phyloP scores from a whole-genome alignment of 1,140 invertebrate genomes.

The Andrena cerasifolii region DNA sequence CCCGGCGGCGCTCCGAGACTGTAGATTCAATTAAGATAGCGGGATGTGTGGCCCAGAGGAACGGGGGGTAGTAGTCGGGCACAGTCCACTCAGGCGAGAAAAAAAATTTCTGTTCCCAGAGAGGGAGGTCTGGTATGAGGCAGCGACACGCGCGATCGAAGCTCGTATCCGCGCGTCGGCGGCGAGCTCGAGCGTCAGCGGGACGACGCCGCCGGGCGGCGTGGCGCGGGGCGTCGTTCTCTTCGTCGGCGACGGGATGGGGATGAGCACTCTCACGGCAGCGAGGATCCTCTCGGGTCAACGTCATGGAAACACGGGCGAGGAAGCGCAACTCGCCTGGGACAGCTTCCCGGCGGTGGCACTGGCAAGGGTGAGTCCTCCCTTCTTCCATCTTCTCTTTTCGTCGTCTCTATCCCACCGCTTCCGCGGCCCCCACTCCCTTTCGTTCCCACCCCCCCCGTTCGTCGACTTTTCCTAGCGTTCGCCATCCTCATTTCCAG shows the following conservation, averaged over 20 bases:
- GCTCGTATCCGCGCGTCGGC: constrained; percentile 67
- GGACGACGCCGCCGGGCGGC: constrained; percentile 62
- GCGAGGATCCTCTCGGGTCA: constrained; percentile 87
- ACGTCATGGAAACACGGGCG: constrained; percentile 83
- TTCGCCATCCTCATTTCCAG: neutral
- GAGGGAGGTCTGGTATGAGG: constrained; percentile 73
- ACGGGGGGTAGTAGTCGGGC: neutral
- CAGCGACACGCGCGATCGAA: constrained; percentile 71
- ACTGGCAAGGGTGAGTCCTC: constrained; percentile 86
- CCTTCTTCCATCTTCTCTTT: constrained; percentile 11
- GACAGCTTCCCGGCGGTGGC: constrained; percentile 89
- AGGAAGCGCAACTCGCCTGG: constrained; percentile 87
- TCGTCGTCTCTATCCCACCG: neutral
- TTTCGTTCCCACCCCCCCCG: neutral
- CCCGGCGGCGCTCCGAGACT: constrained; percentile 19
- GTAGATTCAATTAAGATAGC: constrained; percentile 54
- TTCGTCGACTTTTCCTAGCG: neutral
- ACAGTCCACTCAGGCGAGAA: constrained; percentile 20
- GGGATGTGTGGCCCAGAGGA: neutral
- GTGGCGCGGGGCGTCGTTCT: constrained; percentile 84
- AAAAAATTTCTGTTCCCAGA: constrained; percentile 65
- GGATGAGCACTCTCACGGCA: constrained; percentile 89
- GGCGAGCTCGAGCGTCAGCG: constrained; percentile 60
- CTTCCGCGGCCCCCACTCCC: too few species aligned
- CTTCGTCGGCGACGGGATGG: constrained; percentile 92